phyloP scores from a whole-genome alignment of 2,797 vertebrate genomes.

The Propithecus deckenii region DNA sequence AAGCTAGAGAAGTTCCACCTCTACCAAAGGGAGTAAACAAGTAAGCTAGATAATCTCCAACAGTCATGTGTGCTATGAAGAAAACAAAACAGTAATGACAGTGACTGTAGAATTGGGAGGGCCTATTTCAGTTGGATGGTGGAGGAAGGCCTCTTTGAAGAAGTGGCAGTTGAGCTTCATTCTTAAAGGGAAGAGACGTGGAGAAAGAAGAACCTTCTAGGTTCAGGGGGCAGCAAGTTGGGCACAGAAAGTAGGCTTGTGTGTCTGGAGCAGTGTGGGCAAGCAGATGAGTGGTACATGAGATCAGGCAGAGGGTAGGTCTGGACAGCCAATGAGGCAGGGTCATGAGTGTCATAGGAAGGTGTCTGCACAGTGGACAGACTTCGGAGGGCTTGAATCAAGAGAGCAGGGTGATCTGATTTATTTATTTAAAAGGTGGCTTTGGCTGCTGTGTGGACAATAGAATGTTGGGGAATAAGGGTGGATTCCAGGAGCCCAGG shows the following conservation, averaged over 20 bases:
- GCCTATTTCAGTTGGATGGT: background rate
- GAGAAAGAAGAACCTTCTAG: background rate
- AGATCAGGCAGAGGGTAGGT: too few relatives aligned
- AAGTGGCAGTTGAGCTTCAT: background rate
- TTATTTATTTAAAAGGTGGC: background rate
- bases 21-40: background rate
- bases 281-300: background rate
- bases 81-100: background rate
- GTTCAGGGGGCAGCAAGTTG: background rate
- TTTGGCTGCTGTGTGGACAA: background rate
- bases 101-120: accelerated
- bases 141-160: background rate
- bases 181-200: background rate
- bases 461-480: background rate
- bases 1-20: background rate
- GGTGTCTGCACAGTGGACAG: background rate
- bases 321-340: background rate
- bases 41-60: background rate
- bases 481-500: background rate
- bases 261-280: background rate
- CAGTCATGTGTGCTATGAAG: background rate
- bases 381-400: background rate
- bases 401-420: background rate
- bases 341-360: accelerated
- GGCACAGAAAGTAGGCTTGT: background rate